A percentile compares a stretch with the other conserved stretches of the same genome.
phyloP scores from a whole-genome alignment of 2,797 vertebrate genomes.

The Pipistrellus nathusii region DNA sequence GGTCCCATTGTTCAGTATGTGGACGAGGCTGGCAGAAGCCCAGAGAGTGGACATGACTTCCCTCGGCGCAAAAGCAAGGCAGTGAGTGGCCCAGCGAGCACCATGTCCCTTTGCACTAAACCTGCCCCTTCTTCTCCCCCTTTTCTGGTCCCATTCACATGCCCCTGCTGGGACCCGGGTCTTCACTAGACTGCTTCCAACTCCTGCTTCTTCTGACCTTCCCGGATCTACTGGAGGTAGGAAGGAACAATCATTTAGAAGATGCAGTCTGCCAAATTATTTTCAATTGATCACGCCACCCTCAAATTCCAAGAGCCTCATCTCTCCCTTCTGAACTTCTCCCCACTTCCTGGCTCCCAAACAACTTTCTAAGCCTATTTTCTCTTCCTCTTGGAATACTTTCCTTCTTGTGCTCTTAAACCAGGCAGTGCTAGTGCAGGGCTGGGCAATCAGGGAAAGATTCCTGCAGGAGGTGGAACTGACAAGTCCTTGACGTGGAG shows the following conservation, averaged over 20 bases:
- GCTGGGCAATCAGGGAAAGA: background rate
- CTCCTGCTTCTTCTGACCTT: background rate
- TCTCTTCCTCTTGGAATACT: background rate
- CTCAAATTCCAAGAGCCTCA: background rate
- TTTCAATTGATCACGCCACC: background rate
- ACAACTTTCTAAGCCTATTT: background rate
- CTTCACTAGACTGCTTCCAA: background rate
- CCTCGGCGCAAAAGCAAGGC: background rate
- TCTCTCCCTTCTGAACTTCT: background rate
- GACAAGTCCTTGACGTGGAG: background rate
- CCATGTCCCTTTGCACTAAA: background rate
- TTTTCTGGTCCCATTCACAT: background rate
- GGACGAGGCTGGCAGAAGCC: background rate
- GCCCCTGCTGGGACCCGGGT: background rate
- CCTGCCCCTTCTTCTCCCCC: background rate
- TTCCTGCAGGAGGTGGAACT: background rate
- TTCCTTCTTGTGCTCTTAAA: background rate
- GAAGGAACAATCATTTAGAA: background rate
- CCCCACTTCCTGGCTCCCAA: background rate
- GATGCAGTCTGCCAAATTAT: background rate
- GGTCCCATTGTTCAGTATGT: background rate
- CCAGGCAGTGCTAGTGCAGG: background rate
- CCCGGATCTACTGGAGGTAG: background rate
- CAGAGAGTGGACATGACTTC: background rate
- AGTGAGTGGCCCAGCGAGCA: background rate